Base-by-base conservation (phyloP, 1,140 invertebrate species). In the Calycopis cecrops region DNA sequence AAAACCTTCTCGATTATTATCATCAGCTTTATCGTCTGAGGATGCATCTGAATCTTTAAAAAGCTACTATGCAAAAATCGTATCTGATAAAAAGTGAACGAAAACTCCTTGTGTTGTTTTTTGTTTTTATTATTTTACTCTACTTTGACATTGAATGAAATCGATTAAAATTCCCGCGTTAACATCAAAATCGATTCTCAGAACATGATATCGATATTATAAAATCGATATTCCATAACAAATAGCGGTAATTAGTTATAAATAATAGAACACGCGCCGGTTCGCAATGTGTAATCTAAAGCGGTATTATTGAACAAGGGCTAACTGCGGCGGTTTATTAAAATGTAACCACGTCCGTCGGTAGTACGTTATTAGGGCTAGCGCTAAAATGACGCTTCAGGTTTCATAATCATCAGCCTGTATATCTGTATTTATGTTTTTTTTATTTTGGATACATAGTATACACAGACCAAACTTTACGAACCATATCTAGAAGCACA, bases 281-380 rank as follows among this genome's bases (percentile, higher is more conserved):
- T 37, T 52, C 51, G 37, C 35, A 8, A 47, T 59, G 21, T 48
- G 50, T 52, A 55, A 51, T 62, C 52, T 44, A 44, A 55, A 52
- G 51, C 52, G 40, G 54, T 55, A 38, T 51, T 50, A 57, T 14
- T 42, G 52, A 42, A 50, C 34, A 6, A 35, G 6, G 17, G 48
- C 48, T 56, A 57, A 53, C 58, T 65, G 69, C 71, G 67, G 65
- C 69, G 62, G 67, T 71, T 75, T 73, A 76, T 73, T 73, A 71
- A 77, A 76, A 74, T 74, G 71, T 79, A 73, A 70, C 54, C 69
- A 62, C 62, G 63, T 66, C 59, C 67, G 57, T 66, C 69, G 58
- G 67, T 73, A 69, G 68, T 73, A 61, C 62, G 62, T 73, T 64
- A 68, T 73, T 72, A 73, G 63, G 34, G 38, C 48, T 18, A 53